A percentile compares a stretch with the other conserved stretches of the same genome.
phyloP scores from a whole-genome alignment of 2,888 invertebrate genomes.

The Anaspis maculata region DNA sequence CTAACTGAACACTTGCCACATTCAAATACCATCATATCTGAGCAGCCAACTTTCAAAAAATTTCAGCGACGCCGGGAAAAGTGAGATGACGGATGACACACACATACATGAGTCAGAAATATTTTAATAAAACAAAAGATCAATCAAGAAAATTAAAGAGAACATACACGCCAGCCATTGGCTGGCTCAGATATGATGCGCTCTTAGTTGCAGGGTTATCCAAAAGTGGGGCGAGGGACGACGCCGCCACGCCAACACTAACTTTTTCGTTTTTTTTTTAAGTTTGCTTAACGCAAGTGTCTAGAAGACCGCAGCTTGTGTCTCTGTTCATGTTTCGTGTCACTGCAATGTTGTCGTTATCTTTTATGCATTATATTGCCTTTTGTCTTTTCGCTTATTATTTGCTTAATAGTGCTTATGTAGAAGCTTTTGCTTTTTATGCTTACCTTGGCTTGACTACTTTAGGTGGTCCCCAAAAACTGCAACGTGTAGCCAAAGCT shows the following conservation, averaged over 20 bases:
- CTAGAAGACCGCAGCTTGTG: conserved; percentile 35
- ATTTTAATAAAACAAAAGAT: too few relatives aligned
- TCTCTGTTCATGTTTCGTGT: conserved; percentile 29
- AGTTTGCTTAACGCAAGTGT: conserved; percentile 27
- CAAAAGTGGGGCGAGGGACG: conserved; percentile 41
- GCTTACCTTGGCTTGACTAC: conserved; percentile 24
- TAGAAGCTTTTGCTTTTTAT: conserved; percentile 28
- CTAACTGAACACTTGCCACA: conserved; percentile 45
- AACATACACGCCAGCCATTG: conserved; percentile 22
- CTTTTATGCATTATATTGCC: conserved; percentile 15
- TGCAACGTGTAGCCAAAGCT: conserved; percentile 34
- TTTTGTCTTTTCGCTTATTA: conserved; percentile 23
- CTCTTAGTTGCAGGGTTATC: conserved; percentile 51
- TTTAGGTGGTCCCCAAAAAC: conserved; percentile 26
- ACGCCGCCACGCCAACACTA: conserved; percentile 37
- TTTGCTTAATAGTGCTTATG: conserved; percentile 24
- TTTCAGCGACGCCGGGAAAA: conserved; percentile 45
- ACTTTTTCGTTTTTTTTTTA: conserved; percentile 21
- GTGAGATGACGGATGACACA: conserved; percentile 32
- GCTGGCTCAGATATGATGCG: conserved; percentile 55
- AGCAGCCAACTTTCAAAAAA: conserved; percentile 48
- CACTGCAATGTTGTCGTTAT: conserved; percentile 25
- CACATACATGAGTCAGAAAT: too few relatives aligned
- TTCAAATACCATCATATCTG: conserved; percentile 58
- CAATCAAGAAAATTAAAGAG: too few relatives aligned